These are phyloP conservation scores for Mnemiopsis leidyi DNA, from an alignment of 37 sponge, comb jelly and placozoan species.

Conservation along the genomic window DNA sequence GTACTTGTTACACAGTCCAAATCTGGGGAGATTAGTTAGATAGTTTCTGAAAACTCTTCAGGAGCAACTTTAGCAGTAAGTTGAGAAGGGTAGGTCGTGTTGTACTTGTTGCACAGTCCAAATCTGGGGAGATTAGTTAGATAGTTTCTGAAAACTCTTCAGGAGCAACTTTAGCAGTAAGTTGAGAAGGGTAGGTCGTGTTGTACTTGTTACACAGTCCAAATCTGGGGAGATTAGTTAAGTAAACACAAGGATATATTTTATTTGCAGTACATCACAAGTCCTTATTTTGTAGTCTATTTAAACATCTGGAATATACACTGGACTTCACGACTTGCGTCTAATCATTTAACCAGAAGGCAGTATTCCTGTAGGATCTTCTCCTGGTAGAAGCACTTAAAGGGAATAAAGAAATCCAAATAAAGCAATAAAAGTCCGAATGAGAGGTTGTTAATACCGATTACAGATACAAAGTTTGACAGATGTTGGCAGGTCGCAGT, in stretches of 20 bases:
- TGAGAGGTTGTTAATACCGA: too few relatives aligned
- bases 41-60: slow-evolving; percentile 6
- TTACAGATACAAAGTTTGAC: too few relatives aligned
- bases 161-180: slow-evolving; percentile 8
- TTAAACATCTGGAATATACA: not conserved
- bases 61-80: slow-evolving; percentile 2
- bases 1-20: slow-evolving; percentile 22
- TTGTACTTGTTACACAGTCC: slow-evolving; percentile 22
- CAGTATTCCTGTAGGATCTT: too few relatives aligned
- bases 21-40: slow-evolving; percentile 7
- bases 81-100: not conserved
- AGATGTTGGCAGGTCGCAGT: too few relatives aligned
- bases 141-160: slow-evolving; percentile 9
- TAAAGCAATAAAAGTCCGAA: too few relatives aligned
- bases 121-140: slow-evolving; percentile 7
- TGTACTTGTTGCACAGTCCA: slow-evolving; percentile 28
- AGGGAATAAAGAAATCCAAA: too few relatives aligned
- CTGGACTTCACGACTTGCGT: too few relatives aligned
- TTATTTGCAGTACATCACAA: too few relatives aligned
- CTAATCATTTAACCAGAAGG: too few relatives aligned
- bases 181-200: not conserved
- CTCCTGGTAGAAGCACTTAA: too few relatives aligned
- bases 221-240: slow-evolving; percentile 6
- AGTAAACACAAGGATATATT: too few relatives aligned
- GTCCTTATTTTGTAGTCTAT: not conserved